These are phyloP conservation scores for Rotaria magnacalcarata DNA, from an alignment of 2,888 invertebrate species.

Conservation along the genomic window DNA sequence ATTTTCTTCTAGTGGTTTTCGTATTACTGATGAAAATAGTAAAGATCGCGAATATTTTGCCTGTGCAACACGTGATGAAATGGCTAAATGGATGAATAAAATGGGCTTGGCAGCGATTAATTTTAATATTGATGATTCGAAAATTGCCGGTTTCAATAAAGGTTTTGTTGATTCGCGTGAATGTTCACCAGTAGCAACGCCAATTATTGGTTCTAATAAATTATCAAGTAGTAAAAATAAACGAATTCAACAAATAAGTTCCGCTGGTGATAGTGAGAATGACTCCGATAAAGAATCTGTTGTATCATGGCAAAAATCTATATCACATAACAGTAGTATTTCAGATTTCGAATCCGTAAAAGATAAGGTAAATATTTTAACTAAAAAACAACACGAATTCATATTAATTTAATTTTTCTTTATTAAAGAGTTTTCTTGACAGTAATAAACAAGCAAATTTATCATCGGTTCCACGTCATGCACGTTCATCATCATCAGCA, in stretches of 20 bases:
- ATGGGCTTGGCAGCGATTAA: conserved; percentile 60
- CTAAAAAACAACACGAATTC: neutral
- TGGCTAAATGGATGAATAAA: conserved; percentile 61
- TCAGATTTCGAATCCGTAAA: neutral
- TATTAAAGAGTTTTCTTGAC: neutral
- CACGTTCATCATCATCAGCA: neutral
- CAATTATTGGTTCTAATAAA: neutral
- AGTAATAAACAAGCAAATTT: neutral
- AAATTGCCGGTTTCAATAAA: conserved; percentile 34
- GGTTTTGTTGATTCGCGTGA: conserved; percentile 12
- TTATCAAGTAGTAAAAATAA: neutral
- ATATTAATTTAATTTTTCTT: neutral
- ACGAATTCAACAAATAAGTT: neutral
- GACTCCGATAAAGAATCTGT: neutral
- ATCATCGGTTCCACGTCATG: neutral
- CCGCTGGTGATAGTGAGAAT: conserved; percentile 10
- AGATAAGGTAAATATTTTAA: conserved; percentile 10
- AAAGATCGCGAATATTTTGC: conserved; percentile 1
- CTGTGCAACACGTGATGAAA: conserved; percentile 31
- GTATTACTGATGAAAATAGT: neutral
- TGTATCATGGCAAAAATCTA: conserved; percentile 17
- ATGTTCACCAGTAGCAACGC: conserved; percentile 10
- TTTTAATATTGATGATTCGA: conserved; percentile 54
- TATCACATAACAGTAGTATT: conserved; percentile 4
- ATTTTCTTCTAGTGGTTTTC: conserved; percentile 22